Base-by-base conservation (phyloP, 2,797 vertebrate species). In the Bovichtus diacanthus region DNA sequence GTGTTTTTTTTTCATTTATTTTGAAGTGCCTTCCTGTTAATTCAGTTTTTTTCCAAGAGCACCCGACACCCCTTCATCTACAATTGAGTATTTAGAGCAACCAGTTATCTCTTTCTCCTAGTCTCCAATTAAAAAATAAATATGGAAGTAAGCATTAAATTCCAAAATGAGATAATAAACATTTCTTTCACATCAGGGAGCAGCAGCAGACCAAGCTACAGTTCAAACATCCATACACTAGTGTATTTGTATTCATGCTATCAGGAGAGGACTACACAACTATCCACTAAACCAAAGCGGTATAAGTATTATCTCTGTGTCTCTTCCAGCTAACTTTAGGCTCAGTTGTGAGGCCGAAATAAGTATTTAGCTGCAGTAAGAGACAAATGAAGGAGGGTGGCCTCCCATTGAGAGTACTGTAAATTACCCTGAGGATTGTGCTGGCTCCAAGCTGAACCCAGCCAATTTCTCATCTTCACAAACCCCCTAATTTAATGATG, bases 401-500 rank as follows among this genome's bases (percentile, higher is more conserved):
- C 60, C 81, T 90, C 84, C 71, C 67, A 62, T 87, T 88, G 78
- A 71, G 78, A 85, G 79, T 60, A 56, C 72, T 82, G 85, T 90
- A 90, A 91, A 92, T 91, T 90, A 86, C 82, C 83, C 69, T n/a
- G 70, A 91, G 84, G 86, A 90, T 89, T 86, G 76, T 65, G 53
- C 77, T 86, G 90, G 91, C 92, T 91, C 88, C 90, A 83, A 77
- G 80, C 85, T 74, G 85, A 88, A 90, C 80, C 82, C 77, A 78
- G 70, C 65, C 88, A 88, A 90, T 91, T 92, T 87, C 75, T 91
- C 85, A 90, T 90, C 85, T 67, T 82, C 73, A 62, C 89, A 87
- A 87, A 93, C 80, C 93, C 90, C 90, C 68, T 91, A 80, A 94
- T 93, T 92, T 87, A 88, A 90, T 83, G 86, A 85, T 88, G 89